These are phyloP conservation scores for Cephus cinctus DNA, from an alignment of 1,140 invertebrate genomes.

Conservation along the genomic window DNA sequence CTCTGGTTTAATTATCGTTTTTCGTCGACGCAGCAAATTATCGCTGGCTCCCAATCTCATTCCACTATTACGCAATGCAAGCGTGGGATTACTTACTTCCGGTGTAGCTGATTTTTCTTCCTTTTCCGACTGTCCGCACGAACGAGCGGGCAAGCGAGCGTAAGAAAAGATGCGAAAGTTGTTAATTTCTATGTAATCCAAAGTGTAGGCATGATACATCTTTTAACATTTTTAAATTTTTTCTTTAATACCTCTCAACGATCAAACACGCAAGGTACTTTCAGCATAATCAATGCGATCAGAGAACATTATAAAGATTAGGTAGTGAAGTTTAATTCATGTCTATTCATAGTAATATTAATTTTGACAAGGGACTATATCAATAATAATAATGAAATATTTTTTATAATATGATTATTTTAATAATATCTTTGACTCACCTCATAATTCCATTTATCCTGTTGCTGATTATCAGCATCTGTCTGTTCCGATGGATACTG, in stretches of 20 bases:
- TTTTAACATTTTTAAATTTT: too few relatives aligned
- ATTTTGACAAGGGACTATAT: too few relatives aligned
- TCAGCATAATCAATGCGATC: too few relatives aligned
- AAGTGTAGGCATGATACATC: background rate
- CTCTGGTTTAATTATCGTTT: conserved; percentile 25
- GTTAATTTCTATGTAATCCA: conserved; percentile 15
- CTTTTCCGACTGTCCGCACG: conserved; percentile 53
- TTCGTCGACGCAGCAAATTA: conserved; percentile 45
- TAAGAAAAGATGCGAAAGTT: conserved; percentile 40
- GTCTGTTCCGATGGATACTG: conserved; percentile 30
- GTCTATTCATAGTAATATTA: too few relatives aligned
- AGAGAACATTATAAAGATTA: too few relatives aligned
- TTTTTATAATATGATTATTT: background rate
- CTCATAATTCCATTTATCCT: conserved; percentile 50
- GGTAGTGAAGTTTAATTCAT: too few relatives aligned
- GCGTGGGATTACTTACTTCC: conserved; percentile 58
- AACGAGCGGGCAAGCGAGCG: too few relatives aligned
- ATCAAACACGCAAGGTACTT: too few relatives aligned
- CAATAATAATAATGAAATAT: background rate
- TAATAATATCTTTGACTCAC: conserved; percentile 22
- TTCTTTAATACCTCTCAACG: too few relatives aligned
- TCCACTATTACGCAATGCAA: conserved; percentile 35
- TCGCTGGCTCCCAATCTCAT: conserved; percentile 19
- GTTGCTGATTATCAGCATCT: conserved; percentile 36
- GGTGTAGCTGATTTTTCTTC: conserved; percentile 50